Evolutionary conservation across 2,113 vertebrate genomes (phyloP), one percentile per base, ranked within the genome.

Genomic region (Oncorhynchus kisutch): DNA sequence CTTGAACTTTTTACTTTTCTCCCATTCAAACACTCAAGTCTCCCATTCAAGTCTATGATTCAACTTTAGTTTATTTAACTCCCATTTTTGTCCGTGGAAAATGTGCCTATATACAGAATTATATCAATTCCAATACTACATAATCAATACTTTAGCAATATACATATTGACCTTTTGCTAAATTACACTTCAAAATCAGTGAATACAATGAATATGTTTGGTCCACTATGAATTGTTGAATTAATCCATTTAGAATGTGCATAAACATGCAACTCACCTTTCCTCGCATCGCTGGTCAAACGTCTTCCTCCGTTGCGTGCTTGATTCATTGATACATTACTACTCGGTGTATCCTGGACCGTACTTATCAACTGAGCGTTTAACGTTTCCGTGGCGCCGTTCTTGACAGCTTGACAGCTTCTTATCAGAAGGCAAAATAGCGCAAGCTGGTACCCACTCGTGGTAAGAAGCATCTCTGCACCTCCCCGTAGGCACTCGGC

Each of bases 371-470:
- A 14, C 12, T 71, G 78, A 7, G 49, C 18, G 0, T 27, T 4
- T 5, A 71, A 2, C 0, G 84, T 72, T 80, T 93, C 93, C 0
- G 91, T 93, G 31, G 72, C 91, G 71, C 91, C 76, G 62, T 94
- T 94, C 31, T 88, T 78, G 27, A 93, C 76, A 12, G 86, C 80
- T 6, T 82, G 78, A 69, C 80, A 76, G 71, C 75, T 78, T 45
- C 70, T 75, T 71, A 86, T 67, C 67, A 90, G 71, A 65, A 90
- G 57, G 68, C 86, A 60, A 29, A 90, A 60, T 60, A 91, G 72
- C 22, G 89, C 22, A 22, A 91, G 71, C 60, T 78, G 84, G 74
- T 87, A 78, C 29, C 31, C 74, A 11, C 78, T 3, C 71, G 73
- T 71, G 45, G 45, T 69, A 59, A 64, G 48, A 13, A 71, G 27